Conservation (phyloP, 2,113 vertebrate genomes). For the Tragelaphus buxtoni region DNA sequence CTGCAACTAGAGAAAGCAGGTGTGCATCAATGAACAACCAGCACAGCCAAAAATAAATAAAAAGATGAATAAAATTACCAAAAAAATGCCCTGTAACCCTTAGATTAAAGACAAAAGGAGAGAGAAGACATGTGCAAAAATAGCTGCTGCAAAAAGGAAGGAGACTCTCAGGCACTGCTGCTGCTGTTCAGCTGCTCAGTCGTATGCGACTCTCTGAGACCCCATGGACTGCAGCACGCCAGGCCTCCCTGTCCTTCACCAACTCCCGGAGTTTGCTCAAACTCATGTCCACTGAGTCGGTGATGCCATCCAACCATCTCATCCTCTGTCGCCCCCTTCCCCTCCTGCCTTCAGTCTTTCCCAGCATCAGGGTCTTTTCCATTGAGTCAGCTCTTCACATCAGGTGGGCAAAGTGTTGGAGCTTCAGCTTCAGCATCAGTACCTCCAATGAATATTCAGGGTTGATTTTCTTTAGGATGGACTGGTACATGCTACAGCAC, state of each 20-base stretch:
- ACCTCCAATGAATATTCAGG: accelerated
- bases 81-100: not conserved
- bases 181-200: not conserved
- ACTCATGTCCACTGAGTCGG: accelerated
- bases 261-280: accelerated
- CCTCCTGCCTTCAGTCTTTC: not conserved
- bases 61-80: not conserved
- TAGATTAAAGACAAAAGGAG: not conserved
- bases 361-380: not conserved
- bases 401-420: not conserved
- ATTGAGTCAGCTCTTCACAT: accelerated
- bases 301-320: not conserved
- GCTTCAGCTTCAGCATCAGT: not conserved
- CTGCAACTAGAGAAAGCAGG: not conserved
- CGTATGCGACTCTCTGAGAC: accelerated
- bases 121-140: not conserved
- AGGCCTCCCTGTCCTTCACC: not conserved
- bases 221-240: not conserved
- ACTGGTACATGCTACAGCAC: not conserved
- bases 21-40: accelerated
- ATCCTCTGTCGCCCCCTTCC: not conserved
- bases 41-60: not conserved
- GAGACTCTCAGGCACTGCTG: not conserved
- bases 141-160: not conserved
- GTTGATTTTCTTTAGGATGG: not conserved